Percentiles rank a stretch among this genome's conserved stretches.
phyloP scores from a whole-genome alignment of 2,797 vertebrate species.

The Silurus aristotelis region DNA sequence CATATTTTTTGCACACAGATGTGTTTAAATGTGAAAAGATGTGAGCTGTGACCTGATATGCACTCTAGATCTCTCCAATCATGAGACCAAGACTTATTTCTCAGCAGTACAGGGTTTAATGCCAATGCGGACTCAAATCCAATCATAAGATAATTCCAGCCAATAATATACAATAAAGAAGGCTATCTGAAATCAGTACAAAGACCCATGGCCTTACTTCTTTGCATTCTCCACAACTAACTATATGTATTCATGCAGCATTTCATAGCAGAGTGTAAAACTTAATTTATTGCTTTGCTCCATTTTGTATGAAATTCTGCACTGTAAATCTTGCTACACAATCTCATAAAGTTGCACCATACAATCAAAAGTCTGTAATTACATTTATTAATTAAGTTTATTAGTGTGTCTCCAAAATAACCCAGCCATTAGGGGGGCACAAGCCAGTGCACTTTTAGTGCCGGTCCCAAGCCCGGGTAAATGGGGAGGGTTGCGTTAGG shows the following conservation, averaged over 20 bases:
- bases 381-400: constrained; percentile 15
- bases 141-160: background rate
- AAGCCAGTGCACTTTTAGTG: no score
- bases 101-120: background rate
- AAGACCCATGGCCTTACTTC: background rate
- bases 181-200: background rate
- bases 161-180: background rate
- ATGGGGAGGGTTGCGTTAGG: no score
- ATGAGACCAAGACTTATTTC: background rate
- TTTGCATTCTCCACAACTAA: background rate
- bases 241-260: background rate
- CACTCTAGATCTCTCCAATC: background rate
- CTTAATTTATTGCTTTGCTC: background rate
- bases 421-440: no score
- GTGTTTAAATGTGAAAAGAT: background rate
- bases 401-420: constrained; percentile 6
- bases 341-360: constrained; percentile 16
- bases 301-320: background rate
- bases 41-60: background rate
- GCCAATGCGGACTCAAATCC: background rate
- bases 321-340: constrained; percentile 3
- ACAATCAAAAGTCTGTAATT: constrained; percentile 19
- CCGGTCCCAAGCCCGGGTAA: no score
- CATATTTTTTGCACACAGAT: background rate
- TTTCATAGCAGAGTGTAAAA: background rate